Evolutionary conservation across 1,140 invertebrate genomes (phyloP), one percentile per base, ranked within the genome.

Genomic region (Caenorhabditis latens): DNA sequence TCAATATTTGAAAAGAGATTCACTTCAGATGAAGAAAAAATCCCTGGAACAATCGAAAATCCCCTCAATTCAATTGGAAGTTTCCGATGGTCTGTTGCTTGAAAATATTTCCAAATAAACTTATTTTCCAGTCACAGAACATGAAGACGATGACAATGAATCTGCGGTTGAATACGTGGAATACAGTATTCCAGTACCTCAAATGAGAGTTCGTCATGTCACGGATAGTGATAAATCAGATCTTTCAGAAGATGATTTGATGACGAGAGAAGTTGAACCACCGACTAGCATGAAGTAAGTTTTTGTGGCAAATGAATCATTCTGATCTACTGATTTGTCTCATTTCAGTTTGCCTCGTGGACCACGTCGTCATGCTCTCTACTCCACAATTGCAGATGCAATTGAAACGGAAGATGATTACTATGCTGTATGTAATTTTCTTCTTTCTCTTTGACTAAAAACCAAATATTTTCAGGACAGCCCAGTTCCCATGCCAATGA

Each of bases 401-500:
- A 75, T 75, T n/a, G 67, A 75, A 46, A 75, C 67, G 16, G 67
- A 75, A 75, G 43, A 75, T 21, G 42, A 75, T 46, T 75, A 46
- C 46, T 75, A 75, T 75, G 67, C 67, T 9, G 67, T 71, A 46
- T 46, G 42, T 71, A 4, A 13, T 11, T 40, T 65, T 11, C 21
- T 40, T 32, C 24, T 71, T 71, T 9, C n/a, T 6, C 2, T 21
- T 19, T n/a, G 1, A 9, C n/a, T n/a, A n/a, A 21, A n/a, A 58
- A 16, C 21, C 8, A 58, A n/a, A 40, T 3, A 67, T 32, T 42
- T 75, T 46, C 43, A 75, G 67, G 67, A 75, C 67, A 75, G 67
- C 46, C 67, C 67, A n/a, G 67, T 75, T 75, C 67, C 67, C 21
- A 75, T 75, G 67, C 67, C 67, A n/a, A 75, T 75, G 67, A 75